phyloP scores from a whole-genome alignment of 1,140 invertebrate species.

The Leptinotarsa texana region DNA sequence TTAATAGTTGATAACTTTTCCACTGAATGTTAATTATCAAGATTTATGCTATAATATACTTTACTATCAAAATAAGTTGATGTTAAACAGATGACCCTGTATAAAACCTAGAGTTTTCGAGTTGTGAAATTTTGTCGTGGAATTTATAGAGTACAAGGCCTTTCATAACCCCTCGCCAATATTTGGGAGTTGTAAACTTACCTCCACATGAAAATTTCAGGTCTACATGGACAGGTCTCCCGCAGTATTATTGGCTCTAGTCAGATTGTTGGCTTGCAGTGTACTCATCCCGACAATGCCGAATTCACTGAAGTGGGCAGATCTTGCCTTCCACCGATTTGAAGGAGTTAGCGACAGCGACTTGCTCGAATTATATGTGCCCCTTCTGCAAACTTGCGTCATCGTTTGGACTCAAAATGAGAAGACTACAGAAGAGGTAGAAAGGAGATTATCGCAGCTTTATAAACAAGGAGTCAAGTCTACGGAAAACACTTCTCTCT shows the following conservation, averaged over 20 bases:
- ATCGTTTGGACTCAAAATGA: slow-evolving; percentile 70
- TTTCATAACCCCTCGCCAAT: background rate
- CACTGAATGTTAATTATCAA: no score
- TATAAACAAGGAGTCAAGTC: slow-evolving; percentile 65
- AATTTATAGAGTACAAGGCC: background rate
- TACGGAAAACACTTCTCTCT: slow-evolving; percentile 59
- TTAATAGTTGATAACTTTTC: no score
- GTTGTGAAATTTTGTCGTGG: no score
- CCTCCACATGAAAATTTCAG: slow-evolving; percentile 46
- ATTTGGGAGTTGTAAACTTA: background rate
- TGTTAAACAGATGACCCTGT: no score
- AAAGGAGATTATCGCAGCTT: slow-evolving; percentile 63
- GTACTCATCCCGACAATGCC: slow-evolving; percentile 59
- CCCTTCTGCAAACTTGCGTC: slow-evolving; percentile 70
- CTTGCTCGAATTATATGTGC: slow-evolving; percentile 67
- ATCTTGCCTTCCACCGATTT: slow-evolving; percentile 68
- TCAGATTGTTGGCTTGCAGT: slow-evolving; percentile 68
- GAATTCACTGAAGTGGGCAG: slow-evolving; percentile 69
- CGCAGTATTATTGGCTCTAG: slow-evolving; percentile 70
- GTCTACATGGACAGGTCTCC: slow-evolving; percentile 71
- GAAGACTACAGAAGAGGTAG: slow-evolving; percentile 64
- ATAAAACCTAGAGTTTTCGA: no score
- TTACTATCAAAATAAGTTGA: no score
- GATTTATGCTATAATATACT: no score
- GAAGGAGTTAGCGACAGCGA: slow-evolving; percentile 70